Evolutionary conservation across 2,113 vertebrate species (phyloP).

Genomic region (Noctilio leporinus): DNA sequence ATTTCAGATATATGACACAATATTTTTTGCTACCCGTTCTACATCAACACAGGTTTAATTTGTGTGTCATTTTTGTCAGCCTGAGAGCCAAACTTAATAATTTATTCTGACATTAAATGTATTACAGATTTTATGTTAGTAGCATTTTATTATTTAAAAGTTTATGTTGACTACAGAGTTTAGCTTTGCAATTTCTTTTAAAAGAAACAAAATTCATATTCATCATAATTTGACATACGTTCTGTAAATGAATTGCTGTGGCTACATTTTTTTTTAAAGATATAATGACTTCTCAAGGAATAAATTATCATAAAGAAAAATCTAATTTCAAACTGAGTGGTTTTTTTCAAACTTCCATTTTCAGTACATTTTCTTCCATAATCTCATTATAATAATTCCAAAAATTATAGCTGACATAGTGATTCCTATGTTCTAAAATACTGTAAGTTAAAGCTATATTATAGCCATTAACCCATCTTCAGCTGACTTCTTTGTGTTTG

Average conservation of each 20-base stretch:
- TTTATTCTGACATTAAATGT: not conserved
- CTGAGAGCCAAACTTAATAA: not conserved
- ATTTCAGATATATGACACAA: not conserved
- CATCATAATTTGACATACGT: not conserved
- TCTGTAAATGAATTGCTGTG: conserved; percentile 23
- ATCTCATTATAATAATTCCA: conserved; percentile 46
- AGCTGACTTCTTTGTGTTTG: not conserved
- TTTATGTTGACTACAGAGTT: not conserved
- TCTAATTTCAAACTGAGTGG: not conserved
- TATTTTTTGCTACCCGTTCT: not conserved
- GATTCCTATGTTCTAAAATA: conserved; percentile 18
- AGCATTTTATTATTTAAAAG: not conserved
- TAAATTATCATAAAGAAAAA: not conserved
- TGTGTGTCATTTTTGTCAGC: not conserved
- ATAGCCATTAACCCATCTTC: not conserved
- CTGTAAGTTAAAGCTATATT: conserved; percentile 1
- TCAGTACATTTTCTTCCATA: not conserved
- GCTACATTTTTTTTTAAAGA: not conserved
- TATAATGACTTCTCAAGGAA: conserved; percentile 13
- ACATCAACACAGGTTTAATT: not conserved
- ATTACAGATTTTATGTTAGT: not conserved
- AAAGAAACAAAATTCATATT: not conserved
- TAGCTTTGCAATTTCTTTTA: not conserved
- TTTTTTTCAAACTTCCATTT: not conserved
- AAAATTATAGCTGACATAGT: conserved; percentile 5